These are phyloP conservation scores for Falcunculus frontatus DNA, from an alignment of 2,113 vertebrate species.

Conservation along the genomic window DNA sequence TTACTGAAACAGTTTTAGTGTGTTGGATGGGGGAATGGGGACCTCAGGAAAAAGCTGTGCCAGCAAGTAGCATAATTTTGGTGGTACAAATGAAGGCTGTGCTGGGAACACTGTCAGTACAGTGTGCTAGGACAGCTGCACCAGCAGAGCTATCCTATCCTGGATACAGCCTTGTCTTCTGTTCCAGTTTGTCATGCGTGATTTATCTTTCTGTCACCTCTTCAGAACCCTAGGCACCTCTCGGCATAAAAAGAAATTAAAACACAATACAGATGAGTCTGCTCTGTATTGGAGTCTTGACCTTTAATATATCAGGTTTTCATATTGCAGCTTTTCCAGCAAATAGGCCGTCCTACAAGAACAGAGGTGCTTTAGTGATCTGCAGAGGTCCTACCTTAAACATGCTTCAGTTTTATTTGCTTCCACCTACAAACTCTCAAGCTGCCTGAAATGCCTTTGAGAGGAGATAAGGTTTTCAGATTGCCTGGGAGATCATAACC, in stretches of 20 bases:
- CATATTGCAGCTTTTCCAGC: background rate
- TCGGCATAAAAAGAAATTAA: slow-evolving; percentile 48
- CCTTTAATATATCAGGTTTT: slow-evolving; percentile 58
- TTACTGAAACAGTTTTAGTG: background rate
- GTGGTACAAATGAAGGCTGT: background rate
- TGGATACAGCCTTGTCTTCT: slow-evolving; percentile 20
- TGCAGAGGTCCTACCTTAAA: background rate
- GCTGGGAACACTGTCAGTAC: background rate
- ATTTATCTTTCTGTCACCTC: slow-evolving; percentile 55
- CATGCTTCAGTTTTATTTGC: slow-evolving; percentile 23
- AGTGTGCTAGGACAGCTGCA: slow-evolving; percentile 9
- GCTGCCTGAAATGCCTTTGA: slow-evolving; percentile 9
- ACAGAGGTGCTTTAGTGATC: background rate
- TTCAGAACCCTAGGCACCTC: slow-evolving; percentile 20
- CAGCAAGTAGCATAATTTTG: background rate
- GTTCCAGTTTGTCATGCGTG: slow-evolving; percentile 23
- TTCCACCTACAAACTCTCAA: background rate
- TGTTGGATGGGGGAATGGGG: background rate
- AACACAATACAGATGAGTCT: slow-evolving; percentile 49
- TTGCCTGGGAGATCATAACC: background rate
- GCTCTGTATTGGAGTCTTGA: slow-evolving; percentile 44
- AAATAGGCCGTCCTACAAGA: background rate
- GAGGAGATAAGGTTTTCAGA: slow-evolving; percentile 16
- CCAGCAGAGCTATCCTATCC: background rate
- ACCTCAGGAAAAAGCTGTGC: background rate